Evolutionary conservation across 2,888 invertebrate genomes (phyloP).

Genomic region (Thymelicus acteon): DNA sequence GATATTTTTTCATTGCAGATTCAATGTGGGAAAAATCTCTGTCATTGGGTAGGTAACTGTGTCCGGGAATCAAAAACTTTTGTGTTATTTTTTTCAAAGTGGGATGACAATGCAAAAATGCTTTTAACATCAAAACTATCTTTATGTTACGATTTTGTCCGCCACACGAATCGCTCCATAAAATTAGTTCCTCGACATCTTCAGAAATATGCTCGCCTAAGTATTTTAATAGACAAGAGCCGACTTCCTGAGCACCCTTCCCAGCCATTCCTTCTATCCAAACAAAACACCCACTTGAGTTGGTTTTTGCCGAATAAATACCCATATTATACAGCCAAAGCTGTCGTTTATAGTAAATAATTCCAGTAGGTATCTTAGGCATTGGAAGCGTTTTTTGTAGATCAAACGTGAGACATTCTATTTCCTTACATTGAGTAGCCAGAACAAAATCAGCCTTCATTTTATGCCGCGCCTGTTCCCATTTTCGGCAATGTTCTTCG

Average conservation of each 20-base stretch:
- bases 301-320: constrained; percentile 17
- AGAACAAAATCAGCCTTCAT: too few relatives aligned
- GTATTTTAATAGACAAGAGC: too few relatives aligned
- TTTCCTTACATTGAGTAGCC: constrained; percentile 30
- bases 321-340: constrained; percentile 34
- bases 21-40: constrained; percentile 17
- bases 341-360: constrained; percentile 36
- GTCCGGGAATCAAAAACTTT: background rate
- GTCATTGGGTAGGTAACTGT: constrained; percentile 34
- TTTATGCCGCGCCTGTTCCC: too few relatives aligned
- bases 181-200: constrained; percentile 14
- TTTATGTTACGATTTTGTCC: constrained; percentile 7
- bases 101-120: too few relatives aligned
- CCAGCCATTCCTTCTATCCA: constrained; percentile 43
- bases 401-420: constrained; percentile 40
- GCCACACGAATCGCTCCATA: constrained; percentile 21
- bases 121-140: too few relatives aligned
- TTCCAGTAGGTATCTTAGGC: constrained; percentile 31
- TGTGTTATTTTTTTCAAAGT: too few relatives aligned
- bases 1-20: too few relatives aligned
- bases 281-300: constrained; percentile 36
- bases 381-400: constrained; percentile 28
- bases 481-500: too few relatives aligned
- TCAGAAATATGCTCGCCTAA: too few relatives aligned
- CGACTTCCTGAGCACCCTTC: constrained; percentile 36